phyloP scores from a whole-genome alignment of 2,797 vertebrate genomes.

The Hylomyscus alleni region DNA sequence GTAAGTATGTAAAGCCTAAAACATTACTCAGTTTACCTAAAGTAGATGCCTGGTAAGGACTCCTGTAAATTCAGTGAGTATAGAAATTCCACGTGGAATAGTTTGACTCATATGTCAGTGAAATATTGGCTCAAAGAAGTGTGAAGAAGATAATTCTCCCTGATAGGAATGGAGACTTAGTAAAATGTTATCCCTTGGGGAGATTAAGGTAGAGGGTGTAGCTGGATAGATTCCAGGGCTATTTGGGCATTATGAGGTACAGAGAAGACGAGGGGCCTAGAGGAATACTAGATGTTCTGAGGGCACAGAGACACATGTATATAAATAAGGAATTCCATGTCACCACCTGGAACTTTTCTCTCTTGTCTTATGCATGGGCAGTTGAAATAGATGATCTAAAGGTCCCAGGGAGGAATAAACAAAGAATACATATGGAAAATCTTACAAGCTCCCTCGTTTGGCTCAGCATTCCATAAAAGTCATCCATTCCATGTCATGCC shows the following conservation, averaged over 20 bases:
- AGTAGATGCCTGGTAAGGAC: not conserved
- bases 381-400: constrained; percentile 49
- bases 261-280: not conserved
- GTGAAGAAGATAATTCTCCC: constrained; percentile 38
- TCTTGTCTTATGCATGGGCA: not conserved
- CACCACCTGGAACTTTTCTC: not conserved
- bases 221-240: constrained; percentile 24
- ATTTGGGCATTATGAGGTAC: not conserved
- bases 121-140: not conserved
- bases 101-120: not conserved
- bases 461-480: not conserved
- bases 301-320: not conserved
- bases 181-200: not conserved
- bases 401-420: not conserved
- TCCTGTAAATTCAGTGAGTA: constrained; percentile 24
- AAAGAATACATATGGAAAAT: not conserved
- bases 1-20: constrained; percentile 36
- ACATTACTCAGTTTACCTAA: constrained; percentile 32
- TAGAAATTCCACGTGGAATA: not conserved
- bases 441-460: not conserved
- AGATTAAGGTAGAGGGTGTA: constrained; percentile 1
- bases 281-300: not conserved
- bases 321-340: not conserved
- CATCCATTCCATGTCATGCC: not conserved
- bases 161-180: not conserved